These are phyloP conservation scores for Microchrysa polita DNA, from an alignment of 2,888 invertebrate species.

Conservation along the genomic window DNA sequence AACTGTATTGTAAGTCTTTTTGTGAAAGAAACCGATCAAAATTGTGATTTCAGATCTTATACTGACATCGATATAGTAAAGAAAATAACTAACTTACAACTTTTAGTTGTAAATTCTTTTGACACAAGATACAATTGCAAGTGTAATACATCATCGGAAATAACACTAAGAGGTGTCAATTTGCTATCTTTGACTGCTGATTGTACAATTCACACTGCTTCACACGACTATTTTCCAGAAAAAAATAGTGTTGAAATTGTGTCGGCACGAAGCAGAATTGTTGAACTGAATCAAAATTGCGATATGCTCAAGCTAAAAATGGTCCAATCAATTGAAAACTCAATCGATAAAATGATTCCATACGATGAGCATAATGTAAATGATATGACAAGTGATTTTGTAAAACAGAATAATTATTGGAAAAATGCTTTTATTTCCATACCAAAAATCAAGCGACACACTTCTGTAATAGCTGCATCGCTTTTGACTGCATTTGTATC, in stretches of 20 bases:
- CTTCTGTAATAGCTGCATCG: background rate
- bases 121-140: background rate
- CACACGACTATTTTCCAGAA: background rate
- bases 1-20: too few relatives aligned
- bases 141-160: background rate
- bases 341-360: background rate
- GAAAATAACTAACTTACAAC: slow-evolving; percentile 11
- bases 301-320: background rate
- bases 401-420: background rate
- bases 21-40: too few relatives aligned
- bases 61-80: slow-evolving; percentile 1
- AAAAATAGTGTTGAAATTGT: background rate
- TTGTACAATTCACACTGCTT: background rate
- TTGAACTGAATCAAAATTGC: background rate
- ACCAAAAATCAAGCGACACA: background rate
- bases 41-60: background rate
- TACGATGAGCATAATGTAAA: background rate
- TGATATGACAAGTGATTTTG: background rate
- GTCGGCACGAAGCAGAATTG: background rate
- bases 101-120: background rate
- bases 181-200: background rate
- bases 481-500: background rate
- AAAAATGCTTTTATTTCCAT: background rate
- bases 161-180: background rate
- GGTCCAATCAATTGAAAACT: background rate